Evolutionary conservation across 2,113 vertebrate species (phyloP), one percentile per base, ranked within the genome.

Genomic region (Axis porcinus): DNA sequence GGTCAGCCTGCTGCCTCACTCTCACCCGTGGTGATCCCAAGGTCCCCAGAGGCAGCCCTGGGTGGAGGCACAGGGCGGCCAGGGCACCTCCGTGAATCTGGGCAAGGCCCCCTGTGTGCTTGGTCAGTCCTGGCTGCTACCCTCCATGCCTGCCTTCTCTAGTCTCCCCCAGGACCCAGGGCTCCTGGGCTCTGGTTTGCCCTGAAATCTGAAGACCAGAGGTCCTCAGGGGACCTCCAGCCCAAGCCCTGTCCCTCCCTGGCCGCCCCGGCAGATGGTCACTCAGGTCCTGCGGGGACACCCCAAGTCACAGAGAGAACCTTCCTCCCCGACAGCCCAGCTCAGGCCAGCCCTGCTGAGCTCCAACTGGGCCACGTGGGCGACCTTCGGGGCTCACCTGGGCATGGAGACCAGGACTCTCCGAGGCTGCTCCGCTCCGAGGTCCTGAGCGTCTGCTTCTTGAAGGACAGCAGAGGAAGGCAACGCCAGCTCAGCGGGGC

Each of bases 401-500:
- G 27, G 62, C 19, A 33, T 4, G 12, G n/a, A 25, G 4, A 55
- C 25, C 45, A 21, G 55, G 43, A 19, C 60, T 33, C 79, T 12
- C 45, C 0, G 30, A 58, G 25, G 45, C 23, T 0, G 40, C 19
- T 54, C 33, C 15, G 30, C 30, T 43, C 47, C 11, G 4, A 2
- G 9, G 12, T 78, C 36, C 2, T 3, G 33, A 36, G 36, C 16
- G 0, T 16, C 5, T 3, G 36, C 45, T 45, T 3, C n/a, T 30
- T 2, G 19, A 58, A 28, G 60, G 55, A 86, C 43, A 58, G 21
- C 6, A 47, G 28, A 60, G 45, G n/a, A 5, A 40, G 36, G 52
- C 19, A 27, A 79, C 0, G 9, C 40, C 57, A 17, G 30, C 27
- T 43, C 57, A 0, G 0, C 7, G 0, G 2, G 3, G 16, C 40